phyloP scores from a whole-genome alignment of 2,113 vertebrate species.

The Myrmecobius fasciatus region DNA sequence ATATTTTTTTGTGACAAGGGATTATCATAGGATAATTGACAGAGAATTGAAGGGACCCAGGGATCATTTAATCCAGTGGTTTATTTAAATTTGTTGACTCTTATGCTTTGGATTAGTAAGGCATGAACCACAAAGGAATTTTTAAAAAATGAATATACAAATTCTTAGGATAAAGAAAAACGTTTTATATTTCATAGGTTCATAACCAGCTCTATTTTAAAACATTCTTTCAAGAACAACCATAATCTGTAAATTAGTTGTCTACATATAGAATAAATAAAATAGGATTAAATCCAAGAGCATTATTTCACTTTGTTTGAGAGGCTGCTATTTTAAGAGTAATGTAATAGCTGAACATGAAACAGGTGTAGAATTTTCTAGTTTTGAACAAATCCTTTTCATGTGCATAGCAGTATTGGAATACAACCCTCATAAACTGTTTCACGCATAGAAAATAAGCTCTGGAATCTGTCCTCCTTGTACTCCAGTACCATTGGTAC shows the following conservation, averaged over 20 bases:
- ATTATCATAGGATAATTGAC: neutral
- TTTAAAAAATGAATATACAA: constrained; percentile 5
- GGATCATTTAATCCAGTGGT: neutral
- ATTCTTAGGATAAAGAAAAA: constrained; percentile 79
- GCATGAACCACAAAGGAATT: neutral
- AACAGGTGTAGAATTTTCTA: constrained; percentile 79
- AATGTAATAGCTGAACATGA: constrained; percentile 58
- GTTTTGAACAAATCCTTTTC: constrained; percentile 82
- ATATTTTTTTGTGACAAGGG: neutral
- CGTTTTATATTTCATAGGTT: constrained; percentile 83
- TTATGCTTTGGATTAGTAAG: neutral
- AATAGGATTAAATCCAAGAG: constrained; percentile 87
- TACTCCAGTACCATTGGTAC: constrained; percentile 98
- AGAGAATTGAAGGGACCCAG: neutral
- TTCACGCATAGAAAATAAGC: constrained; percentile 97
- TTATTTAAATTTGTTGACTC: neutral
- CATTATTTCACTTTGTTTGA: constrained; percentile 85
- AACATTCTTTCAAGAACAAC: constrained; percentile 86
- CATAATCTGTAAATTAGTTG: constrained; percentile 86
- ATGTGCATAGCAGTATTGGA: constrained; percentile 82
- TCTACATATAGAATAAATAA: constrained; percentile 91
- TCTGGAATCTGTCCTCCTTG: constrained; percentile 99
- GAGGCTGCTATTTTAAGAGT: constrained; percentile 81
- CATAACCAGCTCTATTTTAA: constrained; percentile 86
- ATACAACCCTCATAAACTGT: constrained; percentile 67